Evolutionary conservation across 2,888 invertebrate genomes (phyloP).

Genomic region (Biston betularia): DNA sequence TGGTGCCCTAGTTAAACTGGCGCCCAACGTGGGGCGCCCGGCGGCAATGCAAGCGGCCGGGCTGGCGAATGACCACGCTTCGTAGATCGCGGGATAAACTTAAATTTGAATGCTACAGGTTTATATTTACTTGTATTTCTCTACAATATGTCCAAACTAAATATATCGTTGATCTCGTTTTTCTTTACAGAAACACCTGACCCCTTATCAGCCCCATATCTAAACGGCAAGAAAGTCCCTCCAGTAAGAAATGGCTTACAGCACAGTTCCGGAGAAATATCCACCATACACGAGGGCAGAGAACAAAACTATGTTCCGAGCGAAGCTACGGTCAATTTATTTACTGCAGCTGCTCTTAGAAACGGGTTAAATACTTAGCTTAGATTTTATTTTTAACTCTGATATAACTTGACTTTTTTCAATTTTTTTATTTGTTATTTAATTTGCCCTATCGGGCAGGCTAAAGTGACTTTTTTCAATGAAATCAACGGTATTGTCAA

Average conservation of each 20-base stretch:
- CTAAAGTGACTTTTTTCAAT: too few relatives aligned
- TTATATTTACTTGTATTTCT: too few relatives aligned
- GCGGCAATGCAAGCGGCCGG: too few relatives aligned
- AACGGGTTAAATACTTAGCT: conserved; percentile 40
- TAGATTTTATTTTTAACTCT: background rate
- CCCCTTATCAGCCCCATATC: conserved; percentile 31
- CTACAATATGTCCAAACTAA: background rate
- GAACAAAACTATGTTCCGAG: conserved; percentile 66
- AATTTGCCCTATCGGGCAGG: too few relatives aligned
- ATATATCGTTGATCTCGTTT: background rate
- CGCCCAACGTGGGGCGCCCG: too few relatives aligned
- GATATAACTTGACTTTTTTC: too few relatives aligned
- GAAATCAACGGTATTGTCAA: too few relatives aligned
- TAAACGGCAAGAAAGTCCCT: conserved; percentile 69
- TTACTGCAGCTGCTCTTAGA: conserved; percentile 55
- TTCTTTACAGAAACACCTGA: conserved; percentile 29
- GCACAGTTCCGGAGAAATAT: conserved; percentile 73
- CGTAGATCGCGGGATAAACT: too few relatives aligned
- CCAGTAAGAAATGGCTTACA: conserved; percentile 68
- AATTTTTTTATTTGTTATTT: too few relatives aligned
- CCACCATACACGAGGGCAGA: conserved; percentile 76
- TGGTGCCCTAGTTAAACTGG: too few relatives aligned
- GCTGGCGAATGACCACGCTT: too few relatives aligned
- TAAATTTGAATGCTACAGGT: too few relatives aligned
- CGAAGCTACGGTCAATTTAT: conserved; percentile 66